A percentile compares a stretch with the other conserved stretches of the same genome.
phyloP scores from a whole-genome alignment of 2,888 invertebrate genomes.

The Caenorhabditis japonica region DNA sequence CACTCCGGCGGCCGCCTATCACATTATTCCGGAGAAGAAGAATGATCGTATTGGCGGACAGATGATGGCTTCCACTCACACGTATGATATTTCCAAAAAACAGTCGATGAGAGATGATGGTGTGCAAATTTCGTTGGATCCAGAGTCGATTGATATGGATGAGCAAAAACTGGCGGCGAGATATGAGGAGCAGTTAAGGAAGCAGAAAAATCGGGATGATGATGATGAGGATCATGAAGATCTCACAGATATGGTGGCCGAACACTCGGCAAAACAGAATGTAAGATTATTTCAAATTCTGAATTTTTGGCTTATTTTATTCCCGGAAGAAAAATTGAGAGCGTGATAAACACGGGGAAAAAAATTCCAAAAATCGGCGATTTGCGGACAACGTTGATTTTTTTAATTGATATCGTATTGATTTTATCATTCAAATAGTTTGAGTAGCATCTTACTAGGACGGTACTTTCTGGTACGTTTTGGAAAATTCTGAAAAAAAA shows the following conservation, averaged over 20 bases:
- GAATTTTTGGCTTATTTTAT: no score
- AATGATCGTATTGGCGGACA: slow-evolving; percentile 84
- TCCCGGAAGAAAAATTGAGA: no score
- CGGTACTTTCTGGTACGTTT: no score
- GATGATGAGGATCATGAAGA: slow-evolving; percentile 84
- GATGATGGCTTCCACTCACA: slow-evolving; percentile 95
- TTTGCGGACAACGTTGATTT: no score
- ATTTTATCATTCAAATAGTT: no score
- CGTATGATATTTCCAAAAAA: slow-evolving; percentile 87
- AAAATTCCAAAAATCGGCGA: no score
- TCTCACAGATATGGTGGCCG: slow-evolving; percentile 97
- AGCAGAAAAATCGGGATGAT: slow-evolving; percentile 82
- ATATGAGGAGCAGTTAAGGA: slow-evolving; percentile 95
- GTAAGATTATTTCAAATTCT: slow-evolving; percentile 79
- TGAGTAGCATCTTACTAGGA: no score
- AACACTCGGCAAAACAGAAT: slow-evolving; percentile 96
- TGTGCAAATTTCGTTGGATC: slow-evolving; percentile 95
- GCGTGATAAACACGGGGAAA: no score
- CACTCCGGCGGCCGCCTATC: slow-evolving; percentile 84
- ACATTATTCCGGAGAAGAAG: slow-evolving; percentile 93
- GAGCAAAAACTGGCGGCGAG: slow-evolving; percentile 88
- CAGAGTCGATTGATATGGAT: slow-evolving; percentile 81
- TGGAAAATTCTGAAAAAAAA: no score
- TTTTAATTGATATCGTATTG: no score
- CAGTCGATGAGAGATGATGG: slow-evolving; percentile 74